Percentiles rank a stretch among this genome's conserved stretches.
phyloP scores from a whole-genome alignment of 64 coral and sea anemone species.

The Platygyra sinensis region DNA sequence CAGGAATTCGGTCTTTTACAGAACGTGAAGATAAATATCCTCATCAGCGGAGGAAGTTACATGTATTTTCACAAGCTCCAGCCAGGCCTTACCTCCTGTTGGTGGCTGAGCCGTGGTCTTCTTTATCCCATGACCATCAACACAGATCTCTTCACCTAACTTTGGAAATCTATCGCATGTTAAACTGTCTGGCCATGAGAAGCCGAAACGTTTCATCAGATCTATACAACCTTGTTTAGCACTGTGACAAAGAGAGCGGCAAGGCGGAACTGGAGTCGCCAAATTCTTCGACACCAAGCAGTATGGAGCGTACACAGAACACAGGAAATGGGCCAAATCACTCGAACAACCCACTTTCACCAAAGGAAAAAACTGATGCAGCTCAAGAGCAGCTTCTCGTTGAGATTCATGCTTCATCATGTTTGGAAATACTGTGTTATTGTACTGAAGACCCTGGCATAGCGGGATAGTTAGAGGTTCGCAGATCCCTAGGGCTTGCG shows the following conservation, averaged over 20 bases:
- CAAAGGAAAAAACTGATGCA: conserved; percentile 41
- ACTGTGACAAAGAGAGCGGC: conserved; percentile 62
- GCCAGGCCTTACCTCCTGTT: background rate
- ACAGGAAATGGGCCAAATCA: conserved; percentile 42
- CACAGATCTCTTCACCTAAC: conserved; percentile 41
- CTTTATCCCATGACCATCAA: conserved; percentile 48
- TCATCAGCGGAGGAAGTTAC: too few relatives aligned
- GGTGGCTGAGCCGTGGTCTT: background rate
- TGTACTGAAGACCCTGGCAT: conserved; percentile 38
- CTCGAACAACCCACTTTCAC: conserved; percentile 47
- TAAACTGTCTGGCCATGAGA: conserved; percentile 31
- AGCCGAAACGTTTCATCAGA: conserved; percentile 15
- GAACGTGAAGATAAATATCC: too few relatives aligned
- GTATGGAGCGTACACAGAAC: conserved; percentile 29
- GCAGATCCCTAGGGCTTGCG: background rate
- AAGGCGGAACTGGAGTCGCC: conserved; percentile 1
- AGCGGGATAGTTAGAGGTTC: conserved; percentile 34
- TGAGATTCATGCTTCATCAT: conserved; percentile 38
- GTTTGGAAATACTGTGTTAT: conserved; percentile 53
- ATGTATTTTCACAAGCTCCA: background rate
- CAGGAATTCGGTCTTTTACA: too few relatives aligned
- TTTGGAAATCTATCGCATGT: conserved; percentile 46
- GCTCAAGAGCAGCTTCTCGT: background rate
- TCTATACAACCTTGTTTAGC: conserved; percentile 17
- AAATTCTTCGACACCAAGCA: background rate